Evolutionary conservation across 1,140 invertebrate genomes (phyloP), one percentile per base, ranked within the genome.

Genomic region (Listronotus oregonensis): DNA sequence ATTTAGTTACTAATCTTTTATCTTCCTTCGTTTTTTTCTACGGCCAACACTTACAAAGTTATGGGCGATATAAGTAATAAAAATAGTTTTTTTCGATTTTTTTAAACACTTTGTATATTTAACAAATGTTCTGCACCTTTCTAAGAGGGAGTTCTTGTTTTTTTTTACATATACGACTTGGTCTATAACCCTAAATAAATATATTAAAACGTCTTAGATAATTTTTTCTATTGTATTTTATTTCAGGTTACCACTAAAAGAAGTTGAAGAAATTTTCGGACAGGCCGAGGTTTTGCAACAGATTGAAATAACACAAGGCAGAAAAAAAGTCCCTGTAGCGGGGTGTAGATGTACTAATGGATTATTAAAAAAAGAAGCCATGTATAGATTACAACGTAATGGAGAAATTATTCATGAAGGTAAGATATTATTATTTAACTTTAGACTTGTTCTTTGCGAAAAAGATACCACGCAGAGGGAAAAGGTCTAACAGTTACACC

Each of bases 291-390:
- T 98, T 12, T 76, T 95, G 27, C 87, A 96, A 77, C 82, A 90
- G 71, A 98, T 98, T 78, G 73, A 89, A 56, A 87, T 97, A 31
- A 92, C 86, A 21, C 90, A 94, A 70, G 89, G 89, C 31, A 89
- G 85, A 73, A 92, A 92, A 73, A 92, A 93, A 77, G 81, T 94
- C 0, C 87, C 88, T 4, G 90, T 98, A 6, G 95, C 95, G 1
- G 96, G 96, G 0, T 95, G 92, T 74, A 82, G 89, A 14, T 97
- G 95, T 78, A 80, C 81, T 0, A 91, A 91, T 79, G 95, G 95
- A 1, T 70, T 82, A 0, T 81, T 98, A 0, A 87, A 89, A 66
- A 90, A 90, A 75, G 80, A 83, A 55, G 86, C 83, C 1, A 69
- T 82, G 1, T 96, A 88, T 77, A 85, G 87, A 71, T 67, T 98